phyloP scores from a whole-genome alignment of 1,140 invertebrate genomes.

The Atta colombica region DNA sequence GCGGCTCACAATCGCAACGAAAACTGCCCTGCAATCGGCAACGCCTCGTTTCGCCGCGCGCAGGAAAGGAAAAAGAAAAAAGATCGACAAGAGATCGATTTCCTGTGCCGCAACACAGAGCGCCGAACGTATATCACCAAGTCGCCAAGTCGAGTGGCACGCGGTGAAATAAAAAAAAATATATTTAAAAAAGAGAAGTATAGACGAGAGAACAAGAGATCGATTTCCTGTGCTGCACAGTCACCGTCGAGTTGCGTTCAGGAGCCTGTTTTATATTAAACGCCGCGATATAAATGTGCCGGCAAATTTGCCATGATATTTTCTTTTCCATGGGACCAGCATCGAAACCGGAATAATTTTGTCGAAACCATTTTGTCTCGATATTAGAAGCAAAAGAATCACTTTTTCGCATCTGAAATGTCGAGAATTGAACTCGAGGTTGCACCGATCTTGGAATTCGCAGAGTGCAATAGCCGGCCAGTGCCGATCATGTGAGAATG shows the following conservation, averaged over 20 bases:
- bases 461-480: constrained; percentile 35
- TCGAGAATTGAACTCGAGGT: not conserved
- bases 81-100: constrained; percentile 53
- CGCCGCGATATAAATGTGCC: not conserved
- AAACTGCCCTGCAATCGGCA: constrained; percentile 44
- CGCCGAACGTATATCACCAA: constrained; percentile 7
- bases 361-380: not conserved
- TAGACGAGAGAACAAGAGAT: constrained; percentile 43
- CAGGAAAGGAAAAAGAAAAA: not conserved
- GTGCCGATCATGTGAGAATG: not conserved
- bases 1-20: constrained; percentile 28
- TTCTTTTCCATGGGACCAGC: not conserved
- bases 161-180: constrained; percentile 14
- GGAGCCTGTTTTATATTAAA: constrained; percentile 42
- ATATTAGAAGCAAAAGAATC: not conserved
- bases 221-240: constrained; percentile 65
- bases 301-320: constrained; percentile 5
- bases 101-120: constrained; percentile 39
- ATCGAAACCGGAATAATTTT: constrained; percentile 22
- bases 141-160: constrained; percentile 41
- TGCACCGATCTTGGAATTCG: not conserved
- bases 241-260: constrained; percentile 48
- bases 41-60: constrained; percentile 35
- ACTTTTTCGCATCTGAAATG: not conserved
- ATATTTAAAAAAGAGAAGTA: not conserved